phyloP scores from a whole-genome alignment of 2,888 invertebrate genomes.

The Iselma pallidipennis region DNA sequence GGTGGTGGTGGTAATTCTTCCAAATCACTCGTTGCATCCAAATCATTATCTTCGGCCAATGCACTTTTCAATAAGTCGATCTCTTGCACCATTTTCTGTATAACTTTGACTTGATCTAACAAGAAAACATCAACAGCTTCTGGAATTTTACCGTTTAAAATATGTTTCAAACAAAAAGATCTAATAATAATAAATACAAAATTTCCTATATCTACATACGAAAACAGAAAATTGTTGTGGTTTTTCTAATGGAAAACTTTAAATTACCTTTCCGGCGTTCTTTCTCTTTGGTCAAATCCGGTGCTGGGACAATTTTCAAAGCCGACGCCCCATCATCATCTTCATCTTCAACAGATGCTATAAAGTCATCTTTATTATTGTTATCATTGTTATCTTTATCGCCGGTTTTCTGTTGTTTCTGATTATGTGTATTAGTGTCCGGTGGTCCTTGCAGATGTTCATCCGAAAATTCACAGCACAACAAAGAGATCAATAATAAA shows the following conservation, averaged over 20 bases:
- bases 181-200: not conserved
- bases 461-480: constrained; percentile 49
- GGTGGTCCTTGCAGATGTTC: constrained; percentile 42
- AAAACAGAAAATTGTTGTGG: no score
- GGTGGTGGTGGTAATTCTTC: constrained; percentile 59
- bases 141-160: constrained; percentile 31
- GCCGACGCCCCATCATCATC: constrained; percentile 45
- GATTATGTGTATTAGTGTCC: constrained; percentile 15
- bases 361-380: constrained; percentile 45
- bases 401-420: constrained; percentile 18
- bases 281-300: constrained; percentile 53
- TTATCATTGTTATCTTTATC: constrained; percentile 29
- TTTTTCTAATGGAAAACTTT: no score
- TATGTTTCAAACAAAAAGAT: not conserved
- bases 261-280: constrained; percentile 49
- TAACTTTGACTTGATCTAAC: constrained; percentile 51
- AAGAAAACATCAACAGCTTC: constrained; percentile 49
- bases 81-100: constrained; percentile 57
- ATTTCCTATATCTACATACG: no score
- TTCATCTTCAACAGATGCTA: constrained; percentile 45
- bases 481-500: constrained; percentile 38
- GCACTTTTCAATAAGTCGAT: constrained; percentile 51
- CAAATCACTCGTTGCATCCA: constrained; percentile 57
- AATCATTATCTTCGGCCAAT: constrained; percentile 46
- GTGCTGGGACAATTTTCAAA: constrained; percentile 51